These are phyloP conservation scores for Frankliniella intonsa DNA, from an alignment of 2,888 invertebrate species.

Conservation along the genomic window DNA sequence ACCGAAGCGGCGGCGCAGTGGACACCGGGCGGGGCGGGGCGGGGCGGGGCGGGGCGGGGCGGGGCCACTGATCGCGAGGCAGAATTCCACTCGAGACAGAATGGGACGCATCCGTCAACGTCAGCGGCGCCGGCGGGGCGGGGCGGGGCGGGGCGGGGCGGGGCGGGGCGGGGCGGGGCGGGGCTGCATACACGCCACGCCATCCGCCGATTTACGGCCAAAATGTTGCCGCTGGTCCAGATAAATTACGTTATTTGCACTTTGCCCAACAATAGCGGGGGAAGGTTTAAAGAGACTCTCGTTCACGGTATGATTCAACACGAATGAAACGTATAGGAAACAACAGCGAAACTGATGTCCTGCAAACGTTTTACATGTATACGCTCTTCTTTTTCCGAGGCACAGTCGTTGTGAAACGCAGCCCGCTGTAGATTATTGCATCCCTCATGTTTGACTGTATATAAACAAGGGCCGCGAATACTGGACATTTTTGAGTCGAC, in stretches of 20 bases:
- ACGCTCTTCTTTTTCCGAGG: too few species aligned
- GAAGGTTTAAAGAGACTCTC: too few species aligned
- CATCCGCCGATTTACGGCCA: background rate
- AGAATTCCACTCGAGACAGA: constrained; percentile 22
- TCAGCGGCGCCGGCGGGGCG: background rate
- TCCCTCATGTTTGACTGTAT: background rate
- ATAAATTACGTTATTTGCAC: background rate
- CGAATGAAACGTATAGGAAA: too few species aligned
- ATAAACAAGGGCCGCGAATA: background rate
- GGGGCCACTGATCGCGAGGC: background rate
- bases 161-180: background rate
- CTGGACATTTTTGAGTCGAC: too few species aligned
- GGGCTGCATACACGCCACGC: background rate
- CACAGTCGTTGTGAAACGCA: too few species aligned
- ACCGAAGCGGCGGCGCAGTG: background rate
- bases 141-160: background rate
- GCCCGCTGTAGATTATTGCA: too few species aligned
- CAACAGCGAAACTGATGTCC: too few species aligned
- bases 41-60: too few species aligned
- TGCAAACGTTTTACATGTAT: too few species aligned
- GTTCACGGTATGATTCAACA: too few species aligned
- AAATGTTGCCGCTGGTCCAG: background rate
- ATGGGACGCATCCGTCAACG: constrained; percentile 19
- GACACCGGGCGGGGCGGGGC: too few species aligned
- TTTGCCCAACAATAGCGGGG: too few species aligned